Evolutionary conservation across 2,888 invertebrate genomes (phyloP), one percentile per base, ranked within the genome.

Genomic region (Orthonevra nobilis): DNA sequence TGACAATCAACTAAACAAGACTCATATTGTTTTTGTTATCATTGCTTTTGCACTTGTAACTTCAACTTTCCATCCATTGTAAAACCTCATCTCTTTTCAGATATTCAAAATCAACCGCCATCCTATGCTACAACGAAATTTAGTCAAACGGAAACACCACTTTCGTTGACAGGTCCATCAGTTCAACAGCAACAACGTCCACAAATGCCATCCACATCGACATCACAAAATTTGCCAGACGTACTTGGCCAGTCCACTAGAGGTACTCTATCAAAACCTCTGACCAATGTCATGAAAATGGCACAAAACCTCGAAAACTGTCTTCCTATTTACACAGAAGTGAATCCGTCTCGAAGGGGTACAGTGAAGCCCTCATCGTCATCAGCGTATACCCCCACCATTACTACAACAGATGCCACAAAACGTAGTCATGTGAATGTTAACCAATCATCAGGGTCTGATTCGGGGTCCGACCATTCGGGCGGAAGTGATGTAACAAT

Each of bases 401-500:
- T 19, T 60, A n/a, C n/a, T n/a, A 30, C 34, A 26, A 60, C 42
- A 36, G 52, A 50, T 2, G 10, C 40, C 2, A 19, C 64, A 17
- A 28, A 64, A 58, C 63, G 26, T 9, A 23, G 28, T 0, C 34
- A 17, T 3, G 32, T n/a, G n/a, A n/a, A 30, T 23, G 48, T 6
- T 12, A 70, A 82, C 63, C 81, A 84, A 26, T 75, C 83, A 54
- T 81, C 83, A 46, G n/a, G n/a, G n/a, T 50, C 81, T 34, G 86
- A 87, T 81, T 83, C 84, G 1, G 84, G 85, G n/a, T 89, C 89
- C 7, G 84, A 88, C 85, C 88, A 89, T 84, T 89, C 89, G 12
- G 89, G 89, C 40, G 89, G 89, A 70, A 89, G 89, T 81, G 84
- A 87, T 84, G 86, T 86, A 81, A 89, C 89, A 50, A 86, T 88